Conservation (phyloP, 2,888 invertebrate genomes). For the Bursaphelenchus okinawaensis region DNA sequence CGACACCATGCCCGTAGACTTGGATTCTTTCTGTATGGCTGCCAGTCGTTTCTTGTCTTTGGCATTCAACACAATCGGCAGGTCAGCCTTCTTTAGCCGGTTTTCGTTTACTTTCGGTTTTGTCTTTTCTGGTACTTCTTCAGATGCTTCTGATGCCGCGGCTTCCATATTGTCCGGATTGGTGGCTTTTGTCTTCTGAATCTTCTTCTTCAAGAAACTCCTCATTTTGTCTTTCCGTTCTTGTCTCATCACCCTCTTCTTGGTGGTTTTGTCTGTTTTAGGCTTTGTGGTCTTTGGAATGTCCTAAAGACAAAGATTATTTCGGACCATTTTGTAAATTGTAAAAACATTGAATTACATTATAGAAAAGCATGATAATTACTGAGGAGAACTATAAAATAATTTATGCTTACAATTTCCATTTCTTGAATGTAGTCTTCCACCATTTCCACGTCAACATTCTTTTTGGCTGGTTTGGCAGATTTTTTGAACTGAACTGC, state of each 20-base stretch:
- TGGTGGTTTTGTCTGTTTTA: not conserved
- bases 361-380: no score
- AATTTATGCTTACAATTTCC: not conserved
- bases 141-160: not conserved
- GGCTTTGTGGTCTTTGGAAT: not conserved
- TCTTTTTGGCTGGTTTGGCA: not conserved
- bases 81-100: conserved; percentile 13
- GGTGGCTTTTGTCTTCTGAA: conserved; percentile 13
- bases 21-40: conserved; percentile 1
- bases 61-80: conserved; percentile 10
- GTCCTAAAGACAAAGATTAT: not conserved
- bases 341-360: no score
- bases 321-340: no score
- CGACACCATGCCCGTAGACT: conserved; percentile 7
- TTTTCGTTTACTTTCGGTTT: conserved; percentile 16
- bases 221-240: conserved; percentile 1
- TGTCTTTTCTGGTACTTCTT: not conserved
- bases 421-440: not conserved
- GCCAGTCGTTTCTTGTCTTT: conserved; percentile 6
- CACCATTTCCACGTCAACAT: not conserved
- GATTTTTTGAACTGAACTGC: conserved; percentile 2
- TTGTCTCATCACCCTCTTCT: conserved; percentile 6
- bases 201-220: conserved; percentile 19
- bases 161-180: conserved; percentile 8
- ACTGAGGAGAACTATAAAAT: not conserved